Percentiles rank a stretch among this genome's conserved stretches.
phyloP scores from a whole-genome alignment of 2,113 vertebrate species.

The Ceyx melanurus region DNA sequence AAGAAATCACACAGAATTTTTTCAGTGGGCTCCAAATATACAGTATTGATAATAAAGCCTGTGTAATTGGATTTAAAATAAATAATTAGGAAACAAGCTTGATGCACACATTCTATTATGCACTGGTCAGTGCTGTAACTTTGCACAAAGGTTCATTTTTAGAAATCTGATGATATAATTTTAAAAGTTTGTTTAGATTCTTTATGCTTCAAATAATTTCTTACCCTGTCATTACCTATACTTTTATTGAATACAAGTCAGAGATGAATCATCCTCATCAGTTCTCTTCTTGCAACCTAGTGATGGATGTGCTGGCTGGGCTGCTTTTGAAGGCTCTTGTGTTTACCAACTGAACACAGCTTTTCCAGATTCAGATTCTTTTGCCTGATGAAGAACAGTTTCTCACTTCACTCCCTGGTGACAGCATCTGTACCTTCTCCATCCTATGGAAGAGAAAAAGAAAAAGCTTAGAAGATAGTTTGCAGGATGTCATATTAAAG shows the following conservation, averaged over 20 bases:
- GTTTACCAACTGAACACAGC: background rate
- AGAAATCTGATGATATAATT: background rate
- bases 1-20: slow-evolving; percentile 25
- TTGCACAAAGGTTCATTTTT: background rate
- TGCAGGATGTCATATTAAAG: background rate
- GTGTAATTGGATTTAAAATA: background rate
- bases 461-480: background rate
- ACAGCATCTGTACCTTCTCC: background rate
- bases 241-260: background rate
- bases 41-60: slow-evolving; percentile 5
- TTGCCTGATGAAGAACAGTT: background rate
- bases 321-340: background rate
- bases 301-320: background rate
- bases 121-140: background rate
- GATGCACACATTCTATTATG: background rate
- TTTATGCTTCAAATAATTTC: background rate
- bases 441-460: background rate
- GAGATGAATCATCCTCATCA: background rate
- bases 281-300: background rate
- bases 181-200: background rate
- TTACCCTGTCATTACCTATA: background rate
- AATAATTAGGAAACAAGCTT: background rate
- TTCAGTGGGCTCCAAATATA: slow-evolving; percentile 35
- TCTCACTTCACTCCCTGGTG: background rate
- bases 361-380: background rate